Evolutionary conservation across 1,140 invertebrate species (phyloP).

Genomic region (Brachionus paranguensis): DNA sequence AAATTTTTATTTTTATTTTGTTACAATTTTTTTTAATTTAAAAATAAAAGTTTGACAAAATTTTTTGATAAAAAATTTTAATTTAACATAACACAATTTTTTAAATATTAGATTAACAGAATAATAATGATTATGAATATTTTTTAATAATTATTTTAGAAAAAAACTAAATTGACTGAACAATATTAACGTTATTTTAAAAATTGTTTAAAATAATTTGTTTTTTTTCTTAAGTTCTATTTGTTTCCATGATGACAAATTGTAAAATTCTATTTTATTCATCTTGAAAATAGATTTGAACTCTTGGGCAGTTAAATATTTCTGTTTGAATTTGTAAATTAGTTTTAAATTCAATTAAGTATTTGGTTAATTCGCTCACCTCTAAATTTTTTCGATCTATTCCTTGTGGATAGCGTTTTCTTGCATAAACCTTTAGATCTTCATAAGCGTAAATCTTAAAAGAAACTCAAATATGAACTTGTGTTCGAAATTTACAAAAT

Average conservation of each 20-base stretch:
- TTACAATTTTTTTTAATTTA: background rate
- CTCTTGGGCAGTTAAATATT: constrained; percentile 73
- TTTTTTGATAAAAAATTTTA: background rate
- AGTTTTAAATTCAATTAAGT: too few species aligned
- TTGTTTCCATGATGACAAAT: constrained; percentile 73
- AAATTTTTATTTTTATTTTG: background rate
- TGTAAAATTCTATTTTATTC: constrained; percentile 68
- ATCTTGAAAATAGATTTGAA: constrained; percentile 73
- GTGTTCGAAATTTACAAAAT: background rate
- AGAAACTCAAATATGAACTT: background rate
- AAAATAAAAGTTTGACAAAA: constrained; percentile 13
- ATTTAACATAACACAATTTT: background rate
- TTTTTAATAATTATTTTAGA: background rate
- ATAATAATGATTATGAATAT: background rate
- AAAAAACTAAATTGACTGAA: background rate
- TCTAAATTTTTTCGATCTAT: constrained; percentile 4
- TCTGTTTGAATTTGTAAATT: constrained; percentile 49
- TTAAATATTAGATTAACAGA: background rate
- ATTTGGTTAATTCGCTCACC: background rate
- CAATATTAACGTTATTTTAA: background rate
- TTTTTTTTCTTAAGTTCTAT: constrained; percentile 72
- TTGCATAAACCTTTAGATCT: background rate
- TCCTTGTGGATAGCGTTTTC: background rate
- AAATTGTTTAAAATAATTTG: background rate
- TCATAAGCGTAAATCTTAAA: background rate